Conservation (phyloP, 2,888 invertebrate genomes). For the Nomada fabriciana region DNA sequence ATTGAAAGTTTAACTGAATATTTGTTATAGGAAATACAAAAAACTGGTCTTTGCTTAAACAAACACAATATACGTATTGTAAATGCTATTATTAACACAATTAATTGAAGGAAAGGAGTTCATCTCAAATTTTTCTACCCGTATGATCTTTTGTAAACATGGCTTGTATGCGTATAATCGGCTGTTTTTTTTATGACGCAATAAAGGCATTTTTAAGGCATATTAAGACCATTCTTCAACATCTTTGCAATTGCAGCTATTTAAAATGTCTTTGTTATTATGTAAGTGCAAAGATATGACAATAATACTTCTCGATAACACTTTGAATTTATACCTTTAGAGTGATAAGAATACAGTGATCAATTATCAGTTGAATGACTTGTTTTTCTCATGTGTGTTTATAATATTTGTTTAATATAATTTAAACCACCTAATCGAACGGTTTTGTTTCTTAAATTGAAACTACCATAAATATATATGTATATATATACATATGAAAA, state of each 20-base stretch:
- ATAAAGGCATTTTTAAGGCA: slow-evolving; percentile 50
- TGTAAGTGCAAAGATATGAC: slow-evolving; percentile 76
- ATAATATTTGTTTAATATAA: slow-evolving; percentile 17
- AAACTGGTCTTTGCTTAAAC: slow-evolving; percentile 49
- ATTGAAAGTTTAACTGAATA: slow-evolving; percentile 44
- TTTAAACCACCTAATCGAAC: slow-evolving; percentile 11
- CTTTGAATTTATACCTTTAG: slow-evolving; percentile 32
- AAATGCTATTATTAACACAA: slow-evolving; percentile 49
- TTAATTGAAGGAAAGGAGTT: slow-evolving; percentile 38
- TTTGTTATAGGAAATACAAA: slow-evolving; percentile 72
- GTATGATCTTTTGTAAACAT: slow-evolving; percentile 56
- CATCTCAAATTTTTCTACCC: slow-evolving; percentile 37
- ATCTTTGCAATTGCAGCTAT: slow-evolving; percentile 70
- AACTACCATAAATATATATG: background rate
- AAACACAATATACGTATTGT: slow-evolving; percentile 41
- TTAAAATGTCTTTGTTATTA: slow-evolving; percentile 74
- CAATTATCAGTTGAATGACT: slow-evolving; percentile 19
- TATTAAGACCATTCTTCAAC: slow-evolving; percentile 52
- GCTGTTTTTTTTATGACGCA: slow-evolving; percentile 47
- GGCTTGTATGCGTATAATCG: slow-evolving; percentile 56
- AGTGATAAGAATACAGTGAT: slow-evolving; percentile 35
- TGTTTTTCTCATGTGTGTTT: slow-evolving; percentile 10
- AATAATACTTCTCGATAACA: slow-evolving; percentile 35
- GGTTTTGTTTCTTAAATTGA: background rate
- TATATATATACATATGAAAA: background rate